These are phyloP conservation scores for Anolis sagrei DNA, from an alignment of 2,113 vertebrate species.

Conservation along the genomic window DNA sequence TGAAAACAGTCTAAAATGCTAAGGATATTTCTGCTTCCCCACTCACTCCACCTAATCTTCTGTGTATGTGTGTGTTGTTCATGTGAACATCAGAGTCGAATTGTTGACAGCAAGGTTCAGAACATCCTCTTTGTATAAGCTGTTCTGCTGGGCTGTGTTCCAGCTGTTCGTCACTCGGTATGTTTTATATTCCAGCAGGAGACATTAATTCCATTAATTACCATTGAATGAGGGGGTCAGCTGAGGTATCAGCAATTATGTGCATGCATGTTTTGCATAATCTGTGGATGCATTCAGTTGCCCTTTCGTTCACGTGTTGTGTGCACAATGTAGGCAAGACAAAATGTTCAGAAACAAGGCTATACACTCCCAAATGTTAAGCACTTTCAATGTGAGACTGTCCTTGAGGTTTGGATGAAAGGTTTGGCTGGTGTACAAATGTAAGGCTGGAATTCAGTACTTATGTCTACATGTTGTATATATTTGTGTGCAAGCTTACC, in stretches of 20 bases:
- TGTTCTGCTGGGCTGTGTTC: constrained; percentile 57
- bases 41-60: constrained; percentile 15
- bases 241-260: constrained; percentile 40
- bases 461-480: too few species aligned
- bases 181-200: constrained; percentile 51
- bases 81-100: constrained; percentile 44
- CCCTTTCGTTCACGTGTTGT: not conserved
- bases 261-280: constrained; percentile 48
- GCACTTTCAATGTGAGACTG: not conserved
- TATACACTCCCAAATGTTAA: not conserved
- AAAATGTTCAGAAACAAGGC: constrained; percentile 1
- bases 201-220: constrained; percentile 71
- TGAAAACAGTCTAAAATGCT: not conserved
- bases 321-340: not conserved
- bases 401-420: constrained; percentile 3
- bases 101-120: constrained; percentile 57
- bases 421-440: not conserved
- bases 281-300: constrained; percentile 20
- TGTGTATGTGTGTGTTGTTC: constrained; percentile 37
- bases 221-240: constrained; percentile 55
- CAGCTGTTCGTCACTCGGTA: constrained; percentile 62
- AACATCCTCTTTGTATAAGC: constrained; percentile 66
- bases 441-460: too few species aligned
- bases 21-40: not conserved
- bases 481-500: too few species aligned